Base-by-base conservation (phyloP, 2,797 vertebrate species). In the Limnodromus scolopaceus region DNA sequence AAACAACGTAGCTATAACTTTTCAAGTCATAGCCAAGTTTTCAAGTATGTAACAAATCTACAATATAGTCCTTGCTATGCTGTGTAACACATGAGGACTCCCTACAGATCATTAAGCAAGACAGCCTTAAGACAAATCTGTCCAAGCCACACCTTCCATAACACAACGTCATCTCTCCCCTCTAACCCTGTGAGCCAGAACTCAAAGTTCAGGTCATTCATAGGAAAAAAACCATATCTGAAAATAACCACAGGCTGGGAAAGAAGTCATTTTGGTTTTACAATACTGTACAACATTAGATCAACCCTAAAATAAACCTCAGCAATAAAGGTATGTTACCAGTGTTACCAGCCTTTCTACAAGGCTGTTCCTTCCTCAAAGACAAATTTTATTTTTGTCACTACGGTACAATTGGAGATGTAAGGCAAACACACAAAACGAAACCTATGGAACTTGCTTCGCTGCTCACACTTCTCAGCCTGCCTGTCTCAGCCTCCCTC, bases 391-490 rank as follows among this genome's bases (percentile, higher is more conserved):
- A 66, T 43, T 81, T 81, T 25, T 58, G 55, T 45, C 36, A 6
- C 72, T 30, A 5, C 0, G 0, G 28, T 63, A 14, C 36, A 80
- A 10, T 8, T 0, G 0, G 36, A 64, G 43, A 61, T 36, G 38
- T 1, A 86, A 68, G 9, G 13, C 32, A 81, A 92, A 25, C 16
- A 36, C 16, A 83, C 34, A 38, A 45, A 72, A 51, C 5, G 15
- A 83, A 90, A 55, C n/a, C 60, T 28, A 9, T 2, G 17, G 83
- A 77, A 65, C 55, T 77, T 20, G 0, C 16, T 46, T 72, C 46
- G 60, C 74, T 70, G 76, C 43, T 89, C 63, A 38, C 45, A 30
- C 46, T 54, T 63, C n/a, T 46, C 46, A 74, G 49, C 18, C 49
- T 65, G 63, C 41, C 54, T 34, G 24, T 32, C 58, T 60, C 53